Conservation (phyloP, 2,113 vertebrate genomes). For the Anhinga rufa region DNA sequence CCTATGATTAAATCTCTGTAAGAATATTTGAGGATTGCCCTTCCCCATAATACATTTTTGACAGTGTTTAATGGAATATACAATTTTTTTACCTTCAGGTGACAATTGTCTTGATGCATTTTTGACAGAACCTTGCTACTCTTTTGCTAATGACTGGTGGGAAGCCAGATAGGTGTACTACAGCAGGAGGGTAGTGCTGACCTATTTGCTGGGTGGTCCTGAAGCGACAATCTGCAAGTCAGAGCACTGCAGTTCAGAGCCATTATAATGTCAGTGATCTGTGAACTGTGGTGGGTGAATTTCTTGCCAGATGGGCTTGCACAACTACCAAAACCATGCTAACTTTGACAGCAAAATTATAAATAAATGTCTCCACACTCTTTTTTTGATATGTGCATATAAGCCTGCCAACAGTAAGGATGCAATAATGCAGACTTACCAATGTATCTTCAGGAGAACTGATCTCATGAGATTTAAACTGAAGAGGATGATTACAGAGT, state of each 20-base stretch:
- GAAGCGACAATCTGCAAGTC: neutral
- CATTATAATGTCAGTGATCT: neutral
- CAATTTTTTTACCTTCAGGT: neutral
- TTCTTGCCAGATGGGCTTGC: neutral
- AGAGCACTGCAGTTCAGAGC: neutral
- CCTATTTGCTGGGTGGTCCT: neutral
- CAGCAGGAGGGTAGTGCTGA: neutral
- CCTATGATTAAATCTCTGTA: neutral
- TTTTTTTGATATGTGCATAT: neutral
- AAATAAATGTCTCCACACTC: neutral
- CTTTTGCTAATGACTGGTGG: neutral
- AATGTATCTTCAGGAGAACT: neutral
- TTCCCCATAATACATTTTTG: neutral
- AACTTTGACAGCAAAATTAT: neutral
- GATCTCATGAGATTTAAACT: neutral
- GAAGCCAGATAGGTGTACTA: neutral
- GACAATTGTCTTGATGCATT: neutral
- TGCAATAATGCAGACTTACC: neutral
- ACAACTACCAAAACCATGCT: neutral
- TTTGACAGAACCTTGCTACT: neutral
- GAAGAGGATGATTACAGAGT: neutral
- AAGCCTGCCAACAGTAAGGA: neutral
- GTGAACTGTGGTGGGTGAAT: neutral
- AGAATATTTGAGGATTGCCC: neutral
- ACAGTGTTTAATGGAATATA: neutral